These are phyloP conservation scores for Leucophora obtusa DNA, from an alignment of 2,888 invertebrate species.

Conservation along the genomic window DNA sequence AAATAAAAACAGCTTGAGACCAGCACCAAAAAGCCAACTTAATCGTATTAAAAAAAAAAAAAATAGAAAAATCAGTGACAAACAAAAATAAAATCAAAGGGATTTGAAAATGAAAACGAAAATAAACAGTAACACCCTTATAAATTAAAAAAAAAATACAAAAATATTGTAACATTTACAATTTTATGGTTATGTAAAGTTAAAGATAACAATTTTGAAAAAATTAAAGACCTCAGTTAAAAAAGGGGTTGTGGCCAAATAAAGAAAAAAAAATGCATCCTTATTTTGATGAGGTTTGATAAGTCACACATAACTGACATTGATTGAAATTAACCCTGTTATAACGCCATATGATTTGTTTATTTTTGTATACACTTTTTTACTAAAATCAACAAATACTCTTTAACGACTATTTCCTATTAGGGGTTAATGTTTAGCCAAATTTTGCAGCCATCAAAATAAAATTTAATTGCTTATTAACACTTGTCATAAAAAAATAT, in stretches of 20 bases:
- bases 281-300: conserved; percentile 19
- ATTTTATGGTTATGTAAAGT: conserved; percentile 59
- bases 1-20: conserved; percentile 59
- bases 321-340: conserved; percentile 57
- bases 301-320: conserved; percentile 39
- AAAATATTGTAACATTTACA: conserved; percentile 49
- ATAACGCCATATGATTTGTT: conserved; percentile 24
- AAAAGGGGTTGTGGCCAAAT: conserved; percentile 17
- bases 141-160: neutral
- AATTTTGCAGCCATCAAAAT: neutral
- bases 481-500: conserved; percentile 23
- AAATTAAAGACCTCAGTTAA: neutral
- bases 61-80: conserved; percentile 46
- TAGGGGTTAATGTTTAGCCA: conserved; percentile 18
- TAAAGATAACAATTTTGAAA: conserved; percentile 55
- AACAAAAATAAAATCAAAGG: conserved; percentile 50
- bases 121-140: conserved; percentile 45
- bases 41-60: conserved; percentile 50
- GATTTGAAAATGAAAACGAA: neutral
- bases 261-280: conserved; percentile 7
- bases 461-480: conserved; percentile 50
- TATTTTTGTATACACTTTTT: neutral
- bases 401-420: neutral
- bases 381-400: conserved; percentile 22
- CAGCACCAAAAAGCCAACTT: conserved; percentile 33